These are phyloP conservation scores for Leucopsar rothschildi DNA, from an alignment of 2,113 vertebrate species.

Conservation along the genomic window DNA sequence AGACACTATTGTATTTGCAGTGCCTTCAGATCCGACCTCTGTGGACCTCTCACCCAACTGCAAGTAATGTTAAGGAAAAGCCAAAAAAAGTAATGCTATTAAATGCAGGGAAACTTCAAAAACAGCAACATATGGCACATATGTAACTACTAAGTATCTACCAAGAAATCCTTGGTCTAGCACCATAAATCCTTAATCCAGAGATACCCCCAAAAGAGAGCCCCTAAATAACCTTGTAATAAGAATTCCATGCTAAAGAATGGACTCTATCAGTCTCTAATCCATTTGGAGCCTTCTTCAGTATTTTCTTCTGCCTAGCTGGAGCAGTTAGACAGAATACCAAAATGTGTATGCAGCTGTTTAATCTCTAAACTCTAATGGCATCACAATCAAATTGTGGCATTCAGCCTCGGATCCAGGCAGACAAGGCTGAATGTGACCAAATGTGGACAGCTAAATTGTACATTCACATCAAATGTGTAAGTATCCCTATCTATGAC, in stretches of 20 bases:
- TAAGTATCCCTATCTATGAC: not conserved
- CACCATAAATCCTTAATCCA: conserved; percentile 46
- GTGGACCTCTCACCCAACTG: not conserved
- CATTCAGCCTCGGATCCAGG: not conserved
- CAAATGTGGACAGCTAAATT: not conserved
- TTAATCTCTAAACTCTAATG: not conserved
- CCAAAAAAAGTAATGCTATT: not conserved
- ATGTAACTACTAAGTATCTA: not conserved
- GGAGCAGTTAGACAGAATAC: not conserved
- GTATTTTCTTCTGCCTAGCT: not conserved
- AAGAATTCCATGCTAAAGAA: not conserved
- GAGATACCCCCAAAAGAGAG: not conserved
- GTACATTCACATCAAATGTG: not conserved
- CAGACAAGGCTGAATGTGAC: not conserved
- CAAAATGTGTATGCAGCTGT: not conserved
- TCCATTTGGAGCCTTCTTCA: not conserved
- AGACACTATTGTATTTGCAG: not conserved
- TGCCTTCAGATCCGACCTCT: not conserved
- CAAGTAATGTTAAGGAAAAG: not conserved
- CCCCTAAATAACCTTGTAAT: conserved; percentile 27
- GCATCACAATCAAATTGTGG: not conserved
- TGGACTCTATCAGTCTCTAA: not conserved
- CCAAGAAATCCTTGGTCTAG: conserved; percentile 1
- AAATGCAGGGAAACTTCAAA: conserved; percentile 23
- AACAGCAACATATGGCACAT: conserved; percentile 30